Base-by-base conservation (phyloP, 2,888 invertebrate species). In the Meiosimyza platycephala region DNA sequence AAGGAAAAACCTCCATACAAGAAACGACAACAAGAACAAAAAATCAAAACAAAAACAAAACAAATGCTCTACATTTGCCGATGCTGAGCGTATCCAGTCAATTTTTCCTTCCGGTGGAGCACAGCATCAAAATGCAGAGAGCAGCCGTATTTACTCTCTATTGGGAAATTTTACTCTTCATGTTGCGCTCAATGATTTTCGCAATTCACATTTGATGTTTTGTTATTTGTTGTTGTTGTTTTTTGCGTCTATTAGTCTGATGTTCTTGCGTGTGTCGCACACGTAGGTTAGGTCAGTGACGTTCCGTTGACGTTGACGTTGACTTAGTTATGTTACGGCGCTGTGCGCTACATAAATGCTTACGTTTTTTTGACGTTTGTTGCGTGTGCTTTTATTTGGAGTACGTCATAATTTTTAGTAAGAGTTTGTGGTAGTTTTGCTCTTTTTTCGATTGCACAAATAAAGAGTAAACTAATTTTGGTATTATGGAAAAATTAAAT, bases 201-300 rank as follows among this genome's bases (percentile, higher is more conserved):
- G 4, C 28, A 28, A 4, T 28, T 28, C 4, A 4, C 3, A 28
- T 3, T 28, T 28, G 4, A 28, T 28, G 28, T 28, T 28, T 28
- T 28, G 5, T 16, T 28, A 47, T 16, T 50, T 63, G 15, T 15
- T 60, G 60, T 50, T 63, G 15, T 15, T 60, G 60, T 33, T 60
- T 33, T 28, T 22, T 13, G 16, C 0, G 52, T 28, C 54, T 33
- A 33, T n/a, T 11, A 16, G 18, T 18, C 28, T 64, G n/a, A 3
- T 63, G 1, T 63, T 18, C 4, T 63, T 63, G 63, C 63, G 50
- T 28, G 51, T 6, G 47, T 67, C 18, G 47, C 51, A 51, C 51
- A 67, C 74, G 75, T 76, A 73, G 75, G 77, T 74, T 74, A 76
- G 77, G 78, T 78, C 78, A 78, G 78, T 78, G 76, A 77, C 76